These are phyloP conservation scores for Myotis vivesi DNA, from an alignment of 2,797 vertebrate genomes.

Conservation along the genomic window DNA sequence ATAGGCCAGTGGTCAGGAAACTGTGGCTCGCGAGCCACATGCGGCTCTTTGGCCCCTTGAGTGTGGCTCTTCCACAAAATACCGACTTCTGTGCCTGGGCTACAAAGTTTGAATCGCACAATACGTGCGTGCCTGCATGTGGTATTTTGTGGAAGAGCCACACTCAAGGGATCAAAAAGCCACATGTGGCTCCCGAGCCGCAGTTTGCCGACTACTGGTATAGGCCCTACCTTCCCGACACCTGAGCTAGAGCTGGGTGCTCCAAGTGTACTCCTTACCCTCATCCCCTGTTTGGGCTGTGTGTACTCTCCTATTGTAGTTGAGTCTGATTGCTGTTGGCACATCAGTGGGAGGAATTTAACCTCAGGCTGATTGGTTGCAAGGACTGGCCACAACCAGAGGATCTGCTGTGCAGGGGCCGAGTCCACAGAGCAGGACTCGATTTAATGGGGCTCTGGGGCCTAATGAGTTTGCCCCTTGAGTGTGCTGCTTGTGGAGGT, in stretches of 20 bases:
- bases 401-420: not conserved
- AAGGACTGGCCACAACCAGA: not conserved
- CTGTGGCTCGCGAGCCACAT: too few species aligned
- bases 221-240: not conserved
- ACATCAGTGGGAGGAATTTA: not conserved
- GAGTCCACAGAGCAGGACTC: not conserved
- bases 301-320: not conserved
- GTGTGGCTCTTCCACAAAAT: too few species aligned
- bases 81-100: too few species aligned
- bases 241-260: not conserved
- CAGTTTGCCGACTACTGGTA: not conserved
- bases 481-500: not conserved
- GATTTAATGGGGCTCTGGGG: not conserved
- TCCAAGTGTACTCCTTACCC: not conserved
- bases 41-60: too few species aligned
- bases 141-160: too few species aligned
- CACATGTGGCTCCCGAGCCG: too few species aligned
- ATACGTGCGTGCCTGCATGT: too few species aligned
- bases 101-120: too few species aligned
- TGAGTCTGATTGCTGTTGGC: not conserved
- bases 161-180: too few species aligned
- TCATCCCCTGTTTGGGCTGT: not conserved
- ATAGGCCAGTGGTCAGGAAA: not conserved
- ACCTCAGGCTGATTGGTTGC: not conserved
- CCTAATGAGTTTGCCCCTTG: not conserved